Evolutionary conservation across 2,888 invertebrate genomes (phyloP), one percentile per base, ranked within the genome.

Genomic region (Agrochola lota): DNA sequence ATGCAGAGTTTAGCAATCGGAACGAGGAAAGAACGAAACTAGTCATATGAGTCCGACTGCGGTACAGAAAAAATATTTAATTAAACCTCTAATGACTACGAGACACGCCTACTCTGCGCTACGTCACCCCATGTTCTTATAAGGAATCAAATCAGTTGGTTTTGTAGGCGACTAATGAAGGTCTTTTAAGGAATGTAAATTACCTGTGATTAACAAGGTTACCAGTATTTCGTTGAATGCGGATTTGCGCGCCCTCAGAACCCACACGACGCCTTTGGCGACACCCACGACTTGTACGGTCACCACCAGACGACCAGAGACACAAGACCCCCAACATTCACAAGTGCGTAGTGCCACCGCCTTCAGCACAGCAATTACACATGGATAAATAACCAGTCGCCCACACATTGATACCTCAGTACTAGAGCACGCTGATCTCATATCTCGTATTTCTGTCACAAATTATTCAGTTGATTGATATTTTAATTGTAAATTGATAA

Each of bases 401-500:
- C 93, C 89, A 93, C 93, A 86, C 86, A 81, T 40, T 67, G 63
- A 73, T 78, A 74, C 66, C 75, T 88, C 78, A 86, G 85, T 85
- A 77, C 73, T 80, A 80, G 71, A 83, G 87, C 82, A 81, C 85
- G 89, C 92, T 94, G 94, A 95, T 94, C 93, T 95, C 93, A 94
- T 95, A 92, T 89, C 92, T 93, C 86, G 86, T 89, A 91, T 90
- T 91, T 91, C 89, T 93, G 94, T 93, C 93, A 93, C 91, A 92
- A 89, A 94, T 92, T 90, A 92, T 93, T 91, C 89, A 87, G 83
- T 86, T 89, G 89, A 88, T 88, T 93, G 91, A 93, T 93, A 94
- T 94, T 93, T 94, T 95, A 94, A 95, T 95, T 94, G 91, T 92
- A 91, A 91, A 91, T 92, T 90, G 89, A 92, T 91, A 91, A 86